Base-by-base conservation (phyloP, 2,797 vertebrate genomes). In the Sebastes elongatus region DNA sequence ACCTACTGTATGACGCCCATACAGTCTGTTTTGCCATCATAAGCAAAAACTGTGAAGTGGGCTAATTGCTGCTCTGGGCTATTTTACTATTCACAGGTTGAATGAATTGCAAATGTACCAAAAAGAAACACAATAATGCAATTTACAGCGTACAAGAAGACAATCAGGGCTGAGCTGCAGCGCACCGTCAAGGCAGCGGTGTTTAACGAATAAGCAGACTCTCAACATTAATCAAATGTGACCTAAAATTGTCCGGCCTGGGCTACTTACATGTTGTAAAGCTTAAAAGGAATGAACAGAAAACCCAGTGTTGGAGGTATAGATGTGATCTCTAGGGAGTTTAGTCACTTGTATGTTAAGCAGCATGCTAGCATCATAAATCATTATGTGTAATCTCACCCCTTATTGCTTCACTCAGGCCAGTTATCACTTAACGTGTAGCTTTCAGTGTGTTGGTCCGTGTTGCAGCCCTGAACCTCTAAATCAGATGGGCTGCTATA, bases 231-330 rank as follows among this genome's bases (percentile, higher is more conserved):
- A 93, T 94, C 94, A 93, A 87, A 85, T 59, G 77, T 92, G 89
- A 94, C 93, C 93, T 89, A 84, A 93, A 94, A 91, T 93, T 90
- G 92, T 93, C 92, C 74, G 1, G 75, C 73, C 30, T 59, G 76
- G 82, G 76, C 76, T 86, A 80, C 83, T 87, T 81, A 83, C 76
- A 79, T 28, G 46, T 61, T 86, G 82, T 73, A 78, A 81, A 73
- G 76, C 82, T 64, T 38, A 46, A 10, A 64, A 82, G 59, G 73
- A 86, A 83, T 77, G 20, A 14, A 66, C 78, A 84, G 28, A 76
- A 70, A 78, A 46, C 30, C 49, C 85, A 71, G 66, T 10, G 25
- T 4, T 56, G 52, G 67, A 78, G 5, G 52, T 78, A 57, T 7
- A 62, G 28, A 80, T 56, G 55, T 62, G 63, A 73, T 80, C 63